Percentiles rank a stretch among this genome's conserved stretches.
Conservation (phyloP, 2,797 vertebrate genomes). For the Enteromius mattozi region DNA sequence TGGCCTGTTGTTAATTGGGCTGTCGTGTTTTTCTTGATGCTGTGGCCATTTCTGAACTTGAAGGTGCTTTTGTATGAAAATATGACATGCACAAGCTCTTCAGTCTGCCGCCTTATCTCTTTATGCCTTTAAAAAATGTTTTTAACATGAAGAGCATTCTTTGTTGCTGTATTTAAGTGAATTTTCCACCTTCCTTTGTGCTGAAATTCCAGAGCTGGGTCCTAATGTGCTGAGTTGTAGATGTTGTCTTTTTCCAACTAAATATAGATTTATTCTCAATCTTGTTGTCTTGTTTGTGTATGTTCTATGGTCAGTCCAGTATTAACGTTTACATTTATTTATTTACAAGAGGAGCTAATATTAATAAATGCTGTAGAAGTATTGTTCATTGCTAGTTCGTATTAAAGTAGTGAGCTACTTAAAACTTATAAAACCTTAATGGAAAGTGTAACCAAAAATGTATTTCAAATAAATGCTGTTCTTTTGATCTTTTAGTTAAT, state of each 20-base stretch:
- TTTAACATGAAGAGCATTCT: slow-evolving; percentile 45
- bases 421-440: background rate
- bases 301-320: background rate
- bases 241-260: slow-evolving; percentile 44
- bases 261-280: slow-evolving; percentile 52
- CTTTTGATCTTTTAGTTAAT: background rate
- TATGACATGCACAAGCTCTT: slow-evolving; percentile 37
- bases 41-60: background rate
- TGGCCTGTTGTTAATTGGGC: slow-evolving; percentile 29
- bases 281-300: slow-evolving; percentile 8
- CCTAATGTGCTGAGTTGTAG: slow-evolving; percentile 18
- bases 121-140: slow-evolving; percentile 11
- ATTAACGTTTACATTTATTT: background rate
- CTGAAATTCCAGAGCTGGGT: slow-evolving; percentile 24
- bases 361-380: background rate
- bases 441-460: background rate
- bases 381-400: background rate
- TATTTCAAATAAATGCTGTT: background rate
- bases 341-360: background rate
- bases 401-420: background rate
- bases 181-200: slow-evolving; percentile 45
- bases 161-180: slow-evolving; percentile 25
- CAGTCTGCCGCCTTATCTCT: background rate
- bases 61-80: slow-evolving; percentile 41
- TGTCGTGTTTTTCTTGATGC: slow-evolving; percentile 19